Evolutionary conservation across 2,113 vertebrate species (phyloP).

Genomic region (Rhabdornis inornatus): DNA sequence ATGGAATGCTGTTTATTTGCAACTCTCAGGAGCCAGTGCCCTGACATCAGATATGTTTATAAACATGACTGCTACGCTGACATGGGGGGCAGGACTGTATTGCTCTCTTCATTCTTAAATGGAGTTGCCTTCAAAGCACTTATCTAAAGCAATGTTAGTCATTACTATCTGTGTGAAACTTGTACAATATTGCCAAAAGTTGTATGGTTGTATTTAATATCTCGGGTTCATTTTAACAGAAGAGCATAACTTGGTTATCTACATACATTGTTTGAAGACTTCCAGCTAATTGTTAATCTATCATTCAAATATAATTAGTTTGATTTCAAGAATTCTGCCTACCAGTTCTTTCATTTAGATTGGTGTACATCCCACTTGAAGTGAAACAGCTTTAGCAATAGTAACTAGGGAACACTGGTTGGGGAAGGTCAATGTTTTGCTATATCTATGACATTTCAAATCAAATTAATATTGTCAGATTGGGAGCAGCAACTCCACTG

Average conservation of each 20-base stretch:
- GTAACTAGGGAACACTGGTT: background rate
- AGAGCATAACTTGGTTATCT: constrained; percentile 28
- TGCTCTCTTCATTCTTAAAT: constrained; percentile 7
- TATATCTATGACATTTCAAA: background rate
- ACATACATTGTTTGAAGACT: constrained; percentile 21
- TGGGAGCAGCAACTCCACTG: background rate
- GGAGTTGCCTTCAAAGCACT: constrained; percentile 29
- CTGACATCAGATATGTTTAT: constrained; percentile 43
- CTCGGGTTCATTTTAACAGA: background rate
- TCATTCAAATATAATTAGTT: constrained; percentile 47
- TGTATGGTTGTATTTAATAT: constrained; percentile 39
- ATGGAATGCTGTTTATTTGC: constrained; percentile 39
- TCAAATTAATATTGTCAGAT: background rate
- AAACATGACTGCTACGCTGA: background rate
- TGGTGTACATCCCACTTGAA: background rate
- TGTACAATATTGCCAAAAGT: constrained; percentile 43
- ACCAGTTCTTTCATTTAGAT: constrained; percentile 7
- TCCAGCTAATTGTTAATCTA: constrained; percentile 11
- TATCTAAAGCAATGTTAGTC: constrained; percentile 23
- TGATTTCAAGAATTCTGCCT: constrained; percentile 36
- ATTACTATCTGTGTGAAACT: constrained; percentile 10
- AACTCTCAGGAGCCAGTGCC: background rate
- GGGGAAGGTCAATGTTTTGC: background rate
- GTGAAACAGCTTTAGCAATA: background rate
- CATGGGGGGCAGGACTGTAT: background rate